A percentile compares a stretch with the other conserved stretches of the same genome.
Conservation (phyloP, 2,797 vertebrate genomes). For the Florisuga fusca region DNA sequence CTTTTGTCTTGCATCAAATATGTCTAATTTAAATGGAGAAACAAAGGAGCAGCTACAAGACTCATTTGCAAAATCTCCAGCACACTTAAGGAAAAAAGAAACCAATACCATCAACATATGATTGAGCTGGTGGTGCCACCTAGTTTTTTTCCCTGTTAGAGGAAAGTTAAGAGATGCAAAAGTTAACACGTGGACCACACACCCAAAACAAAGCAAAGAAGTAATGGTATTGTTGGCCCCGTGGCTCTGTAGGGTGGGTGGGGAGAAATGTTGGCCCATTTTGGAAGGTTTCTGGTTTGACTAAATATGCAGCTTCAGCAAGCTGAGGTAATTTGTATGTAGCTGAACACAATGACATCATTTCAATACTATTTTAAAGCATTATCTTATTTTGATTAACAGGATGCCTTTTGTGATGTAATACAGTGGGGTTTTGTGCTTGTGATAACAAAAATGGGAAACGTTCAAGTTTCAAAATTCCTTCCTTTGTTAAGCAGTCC, state of each 20-base stretch:
- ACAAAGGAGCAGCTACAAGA: neutral
- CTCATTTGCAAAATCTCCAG: neutral
- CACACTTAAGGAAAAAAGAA: neutral
- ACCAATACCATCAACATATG: neutral
- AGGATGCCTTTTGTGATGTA: neutral
- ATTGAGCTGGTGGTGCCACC: neutral
- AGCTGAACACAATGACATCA: neutral
- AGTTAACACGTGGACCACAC: neutral
- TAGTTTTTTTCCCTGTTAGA: neutral
- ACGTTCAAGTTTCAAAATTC: neutral
- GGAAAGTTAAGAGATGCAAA: neutral
- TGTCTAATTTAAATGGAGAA: neutral
- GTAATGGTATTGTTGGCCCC: neutral
- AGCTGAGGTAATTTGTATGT: neutral
- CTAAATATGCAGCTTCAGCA: neutral
- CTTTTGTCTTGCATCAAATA: neutral
- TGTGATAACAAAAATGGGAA: neutral
- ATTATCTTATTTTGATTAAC: neutral
- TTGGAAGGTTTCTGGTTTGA: neutral
- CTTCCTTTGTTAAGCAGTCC: neutral
- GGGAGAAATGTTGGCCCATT: neutral
- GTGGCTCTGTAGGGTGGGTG: neutral
- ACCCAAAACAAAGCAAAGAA: neutral
- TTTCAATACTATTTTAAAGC: neutral
- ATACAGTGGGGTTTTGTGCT: neutral